phyloP scores from a whole-genome alignment of 2,888 invertebrate genomes.

The Sesia apiformis region DNA sequence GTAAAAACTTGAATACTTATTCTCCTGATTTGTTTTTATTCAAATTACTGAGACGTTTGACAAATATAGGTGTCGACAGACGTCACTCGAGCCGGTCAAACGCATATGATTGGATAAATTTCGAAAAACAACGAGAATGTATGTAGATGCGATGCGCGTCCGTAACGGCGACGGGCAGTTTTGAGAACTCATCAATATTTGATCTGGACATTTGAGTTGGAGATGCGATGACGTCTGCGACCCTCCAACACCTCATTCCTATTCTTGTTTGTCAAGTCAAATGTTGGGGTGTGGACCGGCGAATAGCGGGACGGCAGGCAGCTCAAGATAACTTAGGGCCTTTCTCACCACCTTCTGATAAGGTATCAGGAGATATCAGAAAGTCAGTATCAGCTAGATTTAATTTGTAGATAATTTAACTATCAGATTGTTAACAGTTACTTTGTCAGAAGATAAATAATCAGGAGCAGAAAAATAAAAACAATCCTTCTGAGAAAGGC shows the following conservation, averaged over 20 bases:
- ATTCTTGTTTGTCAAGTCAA: conserved; percentile 25
- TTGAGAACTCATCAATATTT: conserved; percentile 52
- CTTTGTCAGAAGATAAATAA: no score
- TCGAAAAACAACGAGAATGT: conserved; percentile 24
- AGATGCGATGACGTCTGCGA: conserved; percentile 27
- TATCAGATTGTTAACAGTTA: no score
- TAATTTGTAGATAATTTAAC: no score
- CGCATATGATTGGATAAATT: conserved; percentile 14
- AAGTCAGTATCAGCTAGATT: no score
- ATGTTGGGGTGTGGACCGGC: not conserved
- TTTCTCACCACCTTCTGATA: no score
- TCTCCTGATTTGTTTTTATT: no score
- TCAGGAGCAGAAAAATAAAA: no score
- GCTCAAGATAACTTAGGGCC: not conserved
- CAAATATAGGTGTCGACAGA: not conserved
- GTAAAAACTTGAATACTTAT: no score
- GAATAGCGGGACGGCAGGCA: not conserved
- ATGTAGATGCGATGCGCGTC: conserved; percentile 29
- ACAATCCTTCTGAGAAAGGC: no score
- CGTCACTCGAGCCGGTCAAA: conserved; percentile 7
- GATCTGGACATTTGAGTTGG: conserved; percentile 42
- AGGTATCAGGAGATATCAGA: no score
- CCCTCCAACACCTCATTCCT: conserved; percentile 15
- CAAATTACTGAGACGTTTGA: not conserved
- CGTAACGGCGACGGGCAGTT: conserved; percentile 17